phyloP scores from a whole-genome alignment of 2,797 vertebrate species.

The Spinibarbus caldwelli region DNA sequence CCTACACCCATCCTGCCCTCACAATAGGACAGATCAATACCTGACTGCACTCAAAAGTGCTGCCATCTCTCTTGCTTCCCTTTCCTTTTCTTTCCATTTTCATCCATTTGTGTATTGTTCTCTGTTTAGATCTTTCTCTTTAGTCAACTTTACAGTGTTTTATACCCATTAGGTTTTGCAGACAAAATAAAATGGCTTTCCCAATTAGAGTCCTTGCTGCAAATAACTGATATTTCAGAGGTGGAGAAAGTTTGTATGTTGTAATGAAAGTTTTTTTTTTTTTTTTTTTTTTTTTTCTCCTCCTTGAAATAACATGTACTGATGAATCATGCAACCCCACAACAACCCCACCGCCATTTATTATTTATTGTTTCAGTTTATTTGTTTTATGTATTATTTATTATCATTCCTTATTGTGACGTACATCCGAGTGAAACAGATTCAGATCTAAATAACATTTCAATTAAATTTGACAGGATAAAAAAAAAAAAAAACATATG shows the following conservation, averaged over 20 bases:
- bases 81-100: background rate
- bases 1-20: constrained; percentile 32
- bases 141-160: background rate
- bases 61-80: background rate
- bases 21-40: constrained; percentile 35
- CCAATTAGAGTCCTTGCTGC: background rate
- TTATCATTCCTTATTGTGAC: background rate
- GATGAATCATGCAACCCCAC: no score
- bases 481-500: background rate
- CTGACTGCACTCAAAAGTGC: constrained; percentile 23
- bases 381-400: background rate
- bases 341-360: background rate
- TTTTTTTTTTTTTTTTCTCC: no score
- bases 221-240: background rate
- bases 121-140: background rate
- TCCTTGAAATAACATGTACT: background rate
- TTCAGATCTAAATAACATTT: background rate
- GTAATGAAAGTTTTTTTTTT: background rate
- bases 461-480: background rate
- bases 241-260: background rate
- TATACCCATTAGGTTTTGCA: background rate
- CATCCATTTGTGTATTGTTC: background rate
- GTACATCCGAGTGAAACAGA: background rate
- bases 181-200: background rate
- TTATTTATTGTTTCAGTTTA: background rate